Evolutionary conservation across 2,888 invertebrate species (phyloP), one percentile per base, ranked within the genome.

Genomic region (Agrotis ipsilon): DNA sequence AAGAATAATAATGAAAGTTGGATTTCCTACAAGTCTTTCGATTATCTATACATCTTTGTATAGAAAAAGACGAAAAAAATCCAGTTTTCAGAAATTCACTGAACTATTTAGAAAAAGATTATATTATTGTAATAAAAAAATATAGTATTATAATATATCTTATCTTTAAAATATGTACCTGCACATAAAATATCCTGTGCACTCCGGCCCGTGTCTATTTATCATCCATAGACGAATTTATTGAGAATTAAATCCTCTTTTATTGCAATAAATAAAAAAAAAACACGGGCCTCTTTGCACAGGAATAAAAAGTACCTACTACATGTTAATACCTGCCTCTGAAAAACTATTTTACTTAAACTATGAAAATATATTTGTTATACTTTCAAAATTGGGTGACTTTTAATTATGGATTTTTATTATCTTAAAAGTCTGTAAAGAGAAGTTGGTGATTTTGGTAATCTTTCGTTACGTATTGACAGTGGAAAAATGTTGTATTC

Each of bases 341-440:
- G 75, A 82, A 84, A 76, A 57, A 72, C 75, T 85, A 77, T 84
- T 78, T 83, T 80, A 80, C 68, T 63, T 80, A 82, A 32, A 76
- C 51, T 72, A 73, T 63, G 11, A 72, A 75, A 57, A 54, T 74
- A 84, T 80, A 72, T 76, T 73, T 72, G 67, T 69, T 69, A 74
- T 67, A 75, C 52, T 71, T 76, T 69, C 51, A 62, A 81, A 77
- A 73, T 79, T 67, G 39, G 19, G 3, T 43, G 70, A 62, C 64
- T 68, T 78, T 71, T 69, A 54, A 18, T 43, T 54, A 60, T 2
- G 60, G 62, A 18, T 55, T 43, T 49, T 14, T n/a, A n/a, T 32
- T 51, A 76, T 60, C 60, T 27, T 45, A 57, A 45, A 58, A 43
- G 49, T 1, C 24, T 46, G 5, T 52, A 49, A 11, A 4, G 64